These are phyloP conservation scores for Balanococcus diminutus DNA, from an alignment of 2,888 invertebrate species.

Conservation along the genomic window DNA sequence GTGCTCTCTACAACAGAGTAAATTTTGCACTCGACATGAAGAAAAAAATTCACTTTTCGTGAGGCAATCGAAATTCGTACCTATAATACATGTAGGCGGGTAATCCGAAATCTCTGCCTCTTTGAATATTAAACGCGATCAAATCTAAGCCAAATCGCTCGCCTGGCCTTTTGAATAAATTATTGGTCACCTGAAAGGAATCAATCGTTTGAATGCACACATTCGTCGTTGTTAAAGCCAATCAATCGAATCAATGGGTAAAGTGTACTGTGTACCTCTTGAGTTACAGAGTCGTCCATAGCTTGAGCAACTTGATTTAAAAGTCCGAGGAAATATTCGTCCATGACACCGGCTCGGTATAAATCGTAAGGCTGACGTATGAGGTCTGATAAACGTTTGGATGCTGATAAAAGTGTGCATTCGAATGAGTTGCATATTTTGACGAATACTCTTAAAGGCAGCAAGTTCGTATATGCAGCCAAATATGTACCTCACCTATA, in stretches of 20 bases:
- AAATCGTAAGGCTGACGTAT: constrained; percentile 88
- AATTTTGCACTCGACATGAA: background rate
- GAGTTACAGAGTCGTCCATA: constrained; percentile 91
- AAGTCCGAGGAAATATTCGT: constrained; percentile 90
- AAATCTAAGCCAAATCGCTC: constrained; percentile 81
- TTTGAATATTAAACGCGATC: constrained; percentile 91
- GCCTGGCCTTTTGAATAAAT: constrained; percentile 75
- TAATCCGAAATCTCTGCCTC: constrained; percentile 88
- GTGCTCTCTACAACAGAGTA: constrained; percentile 72
- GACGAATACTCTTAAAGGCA: too few species aligned
- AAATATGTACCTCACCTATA: constrained; percentile 69
- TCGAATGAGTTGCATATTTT: background rate
- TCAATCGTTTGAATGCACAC: background rate
- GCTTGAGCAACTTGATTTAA: constrained; percentile 94
- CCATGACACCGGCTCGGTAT: constrained; percentile 86
- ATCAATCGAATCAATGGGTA: too few species aligned
- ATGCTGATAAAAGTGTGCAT: constrained; percentile 68
- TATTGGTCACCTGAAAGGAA: constrained; percentile 82
- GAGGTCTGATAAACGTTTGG: constrained; percentile 84
- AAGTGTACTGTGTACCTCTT: constrained; percentile 64
- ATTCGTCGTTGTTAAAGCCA: too few species aligned
- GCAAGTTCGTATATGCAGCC: background rate
- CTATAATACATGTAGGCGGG: constrained; percentile 92
- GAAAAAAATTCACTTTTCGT: background rate
- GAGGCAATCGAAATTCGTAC: constrained; percentile 59